phyloP scores from a whole-genome alignment of 2,797 vertebrate species.

The Myiotriccus ornatus region DNA sequence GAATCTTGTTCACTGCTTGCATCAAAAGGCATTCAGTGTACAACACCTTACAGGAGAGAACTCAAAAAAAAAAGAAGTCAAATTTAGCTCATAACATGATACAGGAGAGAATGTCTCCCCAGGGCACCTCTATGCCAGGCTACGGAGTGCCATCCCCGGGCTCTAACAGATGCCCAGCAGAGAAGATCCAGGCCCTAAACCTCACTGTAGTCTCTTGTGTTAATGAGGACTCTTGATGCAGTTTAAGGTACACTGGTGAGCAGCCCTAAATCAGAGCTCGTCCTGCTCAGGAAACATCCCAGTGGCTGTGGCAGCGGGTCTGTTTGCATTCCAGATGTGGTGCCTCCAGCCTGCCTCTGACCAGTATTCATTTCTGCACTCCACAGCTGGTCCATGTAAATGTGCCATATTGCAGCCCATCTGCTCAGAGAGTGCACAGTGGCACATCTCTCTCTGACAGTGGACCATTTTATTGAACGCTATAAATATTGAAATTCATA shows the following conservation, averaged over 20 bases:
- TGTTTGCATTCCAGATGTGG: conserved; percentile 91
- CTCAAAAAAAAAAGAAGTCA: neutral
- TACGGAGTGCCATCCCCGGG: conserved; percentile 63
- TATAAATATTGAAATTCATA: conserved; percentile 96
- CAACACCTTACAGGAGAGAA: neutral
- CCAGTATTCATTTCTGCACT: conserved; percentile 85
- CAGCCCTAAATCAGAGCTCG: conserved; percentile 75
- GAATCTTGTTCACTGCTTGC: neutral
- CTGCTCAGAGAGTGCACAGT: conserved; percentile 87
- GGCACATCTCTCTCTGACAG: conserved; percentile 87
- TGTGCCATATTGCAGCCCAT: conserved; percentile 97
- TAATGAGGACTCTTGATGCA: conserved; percentile 81
- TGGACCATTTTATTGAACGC: conserved; percentile 89
- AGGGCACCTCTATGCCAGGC: conserved; percentile 45
- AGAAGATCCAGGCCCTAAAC: conserved; percentile 73
- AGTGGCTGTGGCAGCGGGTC: conserved; percentile 37
- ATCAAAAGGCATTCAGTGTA: neutral
- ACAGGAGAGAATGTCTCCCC: conserved; percentile 62
- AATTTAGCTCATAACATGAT: conserved; percentile 6
- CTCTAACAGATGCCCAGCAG: conserved; percentile 76
- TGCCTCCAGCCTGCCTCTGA: conserved; percentile 79
- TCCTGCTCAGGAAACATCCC: conserved; percentile 61
- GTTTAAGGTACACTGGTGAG: conserved; percentile 80
- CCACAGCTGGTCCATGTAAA: conserved; percentile 96
- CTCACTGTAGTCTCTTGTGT: conserved; percentile 76